These are phyloP conservation scores for Cheirogaleus major DNA, from an alignment of 2,797 vertebrate species.

Conservation along the genomic window DNA sequence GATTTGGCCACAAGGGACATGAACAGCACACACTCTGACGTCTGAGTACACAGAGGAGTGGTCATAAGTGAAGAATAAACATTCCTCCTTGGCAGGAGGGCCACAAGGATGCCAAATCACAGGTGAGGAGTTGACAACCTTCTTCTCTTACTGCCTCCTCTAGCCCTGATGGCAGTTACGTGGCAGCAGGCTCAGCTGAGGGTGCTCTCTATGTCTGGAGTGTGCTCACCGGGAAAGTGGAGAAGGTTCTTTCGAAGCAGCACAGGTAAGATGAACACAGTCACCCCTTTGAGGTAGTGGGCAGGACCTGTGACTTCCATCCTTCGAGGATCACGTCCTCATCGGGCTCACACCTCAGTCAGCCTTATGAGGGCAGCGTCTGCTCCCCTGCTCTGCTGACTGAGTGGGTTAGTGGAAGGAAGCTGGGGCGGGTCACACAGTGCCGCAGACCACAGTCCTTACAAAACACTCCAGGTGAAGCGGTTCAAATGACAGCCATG, in stretches of 20 bases:
- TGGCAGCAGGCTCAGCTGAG: conserved; percentile 95
- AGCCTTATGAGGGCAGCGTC: fast-evolving
- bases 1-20: neutral
- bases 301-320: neutral
- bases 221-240: conserved; percentile 94
- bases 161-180: conserved; percentile 94
- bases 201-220: conserved; percentile 95
- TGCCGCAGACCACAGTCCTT: fast-evolving
- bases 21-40: neutral
- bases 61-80: neutral
- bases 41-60: neutral
- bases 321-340: neutral
- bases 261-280: conserved; percentile 90
- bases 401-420: neutral
- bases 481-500: fast-evolving
- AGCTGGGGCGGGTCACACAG: neutral
- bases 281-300: no score
- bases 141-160: neutral
- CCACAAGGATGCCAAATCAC: fast-evolving
- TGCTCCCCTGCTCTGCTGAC: fast-evolving
- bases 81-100: neutral
- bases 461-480: fast-evolving
- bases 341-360: fast-evolving
- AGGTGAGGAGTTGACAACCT: fast-evolving
- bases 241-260: conserved; percentile 91